Conservation (phyloP, 2,888 invertebrate genomes). For the Eudasyphora cyanicolor region DNA sequence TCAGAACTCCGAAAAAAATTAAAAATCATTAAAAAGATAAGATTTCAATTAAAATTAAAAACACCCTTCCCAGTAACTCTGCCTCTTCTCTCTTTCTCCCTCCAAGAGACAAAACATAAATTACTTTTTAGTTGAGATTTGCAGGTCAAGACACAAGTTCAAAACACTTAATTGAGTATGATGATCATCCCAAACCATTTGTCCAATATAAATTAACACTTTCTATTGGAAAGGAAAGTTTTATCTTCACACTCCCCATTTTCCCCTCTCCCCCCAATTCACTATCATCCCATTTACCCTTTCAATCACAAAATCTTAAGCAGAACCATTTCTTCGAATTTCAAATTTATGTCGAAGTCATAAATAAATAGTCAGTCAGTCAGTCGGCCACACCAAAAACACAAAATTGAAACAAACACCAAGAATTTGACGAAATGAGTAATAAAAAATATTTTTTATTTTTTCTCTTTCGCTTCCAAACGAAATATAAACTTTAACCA, state of each 20-base stretch:
- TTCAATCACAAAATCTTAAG: neutral
- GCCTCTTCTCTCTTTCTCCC: too few relatives aligned
- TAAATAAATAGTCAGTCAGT: too few relatives aligned
- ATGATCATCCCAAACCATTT: too few relatives aligned
- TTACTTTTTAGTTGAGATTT: neutral
- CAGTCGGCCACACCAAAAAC: neutral
- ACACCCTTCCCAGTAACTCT: neutral
- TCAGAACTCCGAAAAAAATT: neutral
- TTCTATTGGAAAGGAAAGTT: neutral
- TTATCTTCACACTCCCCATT: neutral
- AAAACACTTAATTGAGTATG: conserved; percentile 16
- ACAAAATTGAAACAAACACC: neutral
- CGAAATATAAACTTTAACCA: neutral
- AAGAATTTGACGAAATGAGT: conserved; percentile 1
- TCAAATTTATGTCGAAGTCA: conserved; percentile 13
- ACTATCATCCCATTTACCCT: neutral
- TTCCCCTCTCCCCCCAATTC: conserved; percentile 1
- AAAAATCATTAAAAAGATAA: conserved; percentile 14
- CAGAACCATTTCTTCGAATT: neutral
- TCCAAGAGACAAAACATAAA: too few relatives aligned
- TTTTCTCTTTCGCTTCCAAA: neutral
- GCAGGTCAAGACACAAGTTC: conserved; percentile 24
- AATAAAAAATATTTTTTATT: conserved; percentile 34
- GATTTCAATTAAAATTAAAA: conserved; percentile 11
- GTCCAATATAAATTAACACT: conserved; percentile 2